Conservation (phyloP, 2,888 invertebrate species). For the Scrobipalpa atriplicella region DNA sequence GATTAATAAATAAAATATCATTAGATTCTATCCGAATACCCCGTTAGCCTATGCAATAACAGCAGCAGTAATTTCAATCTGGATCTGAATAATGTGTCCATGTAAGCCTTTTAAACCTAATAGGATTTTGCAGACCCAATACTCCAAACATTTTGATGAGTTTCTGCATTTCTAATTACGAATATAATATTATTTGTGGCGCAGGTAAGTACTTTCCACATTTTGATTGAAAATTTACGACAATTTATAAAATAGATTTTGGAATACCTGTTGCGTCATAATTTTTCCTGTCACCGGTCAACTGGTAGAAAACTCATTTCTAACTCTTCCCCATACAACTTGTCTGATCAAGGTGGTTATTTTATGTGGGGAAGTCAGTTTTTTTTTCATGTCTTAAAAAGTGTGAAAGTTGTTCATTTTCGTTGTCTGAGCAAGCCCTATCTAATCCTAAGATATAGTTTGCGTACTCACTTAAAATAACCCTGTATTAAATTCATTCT, state of each 20-base stretch:
- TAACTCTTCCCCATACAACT: too few species aligned
- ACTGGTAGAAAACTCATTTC: too few species aligned
- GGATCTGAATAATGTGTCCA: constrained; percentile 59
- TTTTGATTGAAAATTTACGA: neutral
- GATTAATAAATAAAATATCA: constrained; percentile 16
- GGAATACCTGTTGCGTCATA: too few species aligned
- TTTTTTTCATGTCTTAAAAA: too few species aligned
- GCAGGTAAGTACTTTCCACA: neutral
- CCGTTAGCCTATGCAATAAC: constrained; percentile 13
- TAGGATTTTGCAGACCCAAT: constrained; percentile 47
- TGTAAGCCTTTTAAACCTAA: constrained; percentile 62
- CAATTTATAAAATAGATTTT: too few species aligned
- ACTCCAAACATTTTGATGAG: constrained; percentile 15
- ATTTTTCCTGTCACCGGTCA: too few species aligned
- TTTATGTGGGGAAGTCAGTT: too few species aligned
- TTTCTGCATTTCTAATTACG: neutral
- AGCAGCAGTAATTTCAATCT: constrained; percentile 47
- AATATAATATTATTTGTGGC: neutral
- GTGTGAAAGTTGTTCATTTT: too few species aligned
- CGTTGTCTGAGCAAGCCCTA: neutral
- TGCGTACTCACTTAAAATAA: too few species aligned
- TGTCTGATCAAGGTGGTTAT: too few species aligned
- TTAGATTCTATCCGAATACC: constrained; percentile 10
- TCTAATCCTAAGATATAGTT: neutral
- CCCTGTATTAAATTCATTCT: too few species aligned